Conservation (phyloP, 30 jellyfish, hydroid and myxozoan species). For the Hydractinia symbiolongicarpus region DNA sequence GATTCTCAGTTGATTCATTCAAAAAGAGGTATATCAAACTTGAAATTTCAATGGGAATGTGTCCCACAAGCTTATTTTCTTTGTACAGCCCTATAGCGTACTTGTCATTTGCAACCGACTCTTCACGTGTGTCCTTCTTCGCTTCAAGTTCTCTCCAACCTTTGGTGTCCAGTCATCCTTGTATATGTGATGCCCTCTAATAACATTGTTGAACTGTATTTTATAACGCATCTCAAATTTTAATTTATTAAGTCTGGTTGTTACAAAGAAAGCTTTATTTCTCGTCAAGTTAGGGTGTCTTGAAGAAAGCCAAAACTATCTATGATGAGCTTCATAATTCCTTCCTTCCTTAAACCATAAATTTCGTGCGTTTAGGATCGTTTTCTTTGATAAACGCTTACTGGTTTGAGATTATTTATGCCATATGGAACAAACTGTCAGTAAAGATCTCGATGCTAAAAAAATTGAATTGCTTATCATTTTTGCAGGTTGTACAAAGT, state of each 20-base stretch:
- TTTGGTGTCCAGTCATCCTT: conserved; percentile 6
- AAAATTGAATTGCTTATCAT: conserved; percentile 2
- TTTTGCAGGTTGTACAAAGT: neutral
- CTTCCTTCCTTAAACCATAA: neutral
- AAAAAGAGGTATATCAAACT: too few species aligned
- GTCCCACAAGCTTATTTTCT: too few species aligned
- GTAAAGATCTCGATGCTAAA: too few species aligned
- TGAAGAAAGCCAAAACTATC: conserved; percentile 7
- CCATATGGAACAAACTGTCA: too few species aligned
- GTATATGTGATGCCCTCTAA: conserved; percentile 12
- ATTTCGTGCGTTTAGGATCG: neutral
- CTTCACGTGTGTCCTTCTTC: neutral
- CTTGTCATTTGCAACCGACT: neutral
- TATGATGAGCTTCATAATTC: neutral
- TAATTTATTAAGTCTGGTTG: neutral
- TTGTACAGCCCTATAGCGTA: neutral
- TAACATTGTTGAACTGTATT: neutral
- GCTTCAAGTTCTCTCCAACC: neutral
- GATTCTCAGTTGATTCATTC: too few species aligned
- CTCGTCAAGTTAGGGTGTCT: neutral
- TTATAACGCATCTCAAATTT: neutral
- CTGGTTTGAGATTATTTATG: too few species aligned
- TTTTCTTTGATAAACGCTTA: too few species aligned
- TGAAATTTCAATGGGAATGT: too few species aligned
- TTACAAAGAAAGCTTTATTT: conserved; percentile 1